Evolutionary conservation across 2,888 invertebrate species (phyloP).

Genomic region (Doris montereyensis): DNA sequence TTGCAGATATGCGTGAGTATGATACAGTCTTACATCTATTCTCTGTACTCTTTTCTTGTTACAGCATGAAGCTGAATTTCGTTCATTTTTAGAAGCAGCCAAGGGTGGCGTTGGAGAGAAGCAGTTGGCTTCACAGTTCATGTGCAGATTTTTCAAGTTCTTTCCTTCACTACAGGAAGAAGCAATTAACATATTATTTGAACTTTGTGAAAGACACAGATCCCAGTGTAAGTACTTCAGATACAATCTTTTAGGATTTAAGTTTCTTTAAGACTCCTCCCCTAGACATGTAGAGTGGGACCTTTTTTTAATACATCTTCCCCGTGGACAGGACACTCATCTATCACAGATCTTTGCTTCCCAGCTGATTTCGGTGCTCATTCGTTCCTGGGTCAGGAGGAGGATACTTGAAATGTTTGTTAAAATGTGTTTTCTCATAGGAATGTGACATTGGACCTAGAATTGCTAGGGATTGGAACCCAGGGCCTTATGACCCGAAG

Average conservation of each 20-base stretch:
- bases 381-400: too few species aligned
- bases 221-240: conserved; percentile 79
- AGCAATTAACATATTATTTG: conserved; percentile 92
- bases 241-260: background rate
- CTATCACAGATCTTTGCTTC: too few species aligned
- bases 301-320: too few species aligned
- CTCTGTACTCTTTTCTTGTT: conserved; percentile 62
- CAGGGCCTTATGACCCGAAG: too few species aligned
- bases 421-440: too few species aligned
- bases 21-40: background rate
- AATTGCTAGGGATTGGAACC: too few species aligned
- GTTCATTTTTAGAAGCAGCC: conserved; percentile 87
- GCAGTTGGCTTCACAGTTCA: conserved; percentile 93
- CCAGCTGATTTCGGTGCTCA: too few species aligned
- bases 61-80: conserved; percentile 90
- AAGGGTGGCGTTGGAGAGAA: conserved; percentile 93
- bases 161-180: conserved; percentile 89
- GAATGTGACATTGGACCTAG: too few species aligned
- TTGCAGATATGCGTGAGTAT: background rate
- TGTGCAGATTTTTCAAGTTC: conserved; percentile 92
- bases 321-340: too few species aligned
- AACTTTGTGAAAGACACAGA: conserved; percentile 97
- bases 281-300: too few species aligned
- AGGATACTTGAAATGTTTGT: too few species aligned
- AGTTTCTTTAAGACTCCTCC: too few species aligned